A percentile compares a stretch with the other conserved stretches of the same genome.
phyloP scores from a whole-genome alignment of 2,113 vertebrate genomes.

The Hyaena hyaena region DNA sequence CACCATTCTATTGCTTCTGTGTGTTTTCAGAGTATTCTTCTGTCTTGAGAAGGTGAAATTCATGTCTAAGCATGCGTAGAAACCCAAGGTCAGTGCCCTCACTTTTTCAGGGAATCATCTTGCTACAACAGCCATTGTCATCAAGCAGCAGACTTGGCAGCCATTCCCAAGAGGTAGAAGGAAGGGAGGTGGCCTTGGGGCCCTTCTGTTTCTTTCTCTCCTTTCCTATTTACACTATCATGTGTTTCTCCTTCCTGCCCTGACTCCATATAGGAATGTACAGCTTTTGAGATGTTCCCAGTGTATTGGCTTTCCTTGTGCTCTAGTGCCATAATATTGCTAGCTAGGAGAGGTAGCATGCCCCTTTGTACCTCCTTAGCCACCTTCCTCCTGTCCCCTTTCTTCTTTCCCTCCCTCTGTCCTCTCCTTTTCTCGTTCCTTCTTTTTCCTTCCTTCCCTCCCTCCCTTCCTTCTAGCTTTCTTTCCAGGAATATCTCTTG shows the following conservation, averaged over 20 bases:
- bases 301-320: background rate
- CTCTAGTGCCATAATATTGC: fast-evolving
- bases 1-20: background rate
- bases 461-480: background rate
- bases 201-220: background rate
- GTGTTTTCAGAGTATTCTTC: background rate
- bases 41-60: background rate
- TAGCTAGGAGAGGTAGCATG: background rate
- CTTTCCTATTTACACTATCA: background rate
- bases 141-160: background rate
- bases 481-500: background rate
- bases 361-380: background rate
- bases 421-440: too few relatives aligned
- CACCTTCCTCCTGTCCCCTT: background rate
- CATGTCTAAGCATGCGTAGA: background rate
- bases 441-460: background rate
- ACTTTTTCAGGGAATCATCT: too few relatives aligned
- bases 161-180: background rate
- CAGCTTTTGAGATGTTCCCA: background rate
- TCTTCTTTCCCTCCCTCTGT: too few relatives aligned
- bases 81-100: background rate
- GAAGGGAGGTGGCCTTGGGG: too few relatives aligned
- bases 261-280: background rate
- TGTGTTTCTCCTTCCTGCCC: background rate
- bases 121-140: fast-evolving